These are phyloP conservation scores for Tyrophagus putrescentiae DNA, from an alignment of 1,140 invertebrate genomes.

Conservation along the genomic window DNA sequence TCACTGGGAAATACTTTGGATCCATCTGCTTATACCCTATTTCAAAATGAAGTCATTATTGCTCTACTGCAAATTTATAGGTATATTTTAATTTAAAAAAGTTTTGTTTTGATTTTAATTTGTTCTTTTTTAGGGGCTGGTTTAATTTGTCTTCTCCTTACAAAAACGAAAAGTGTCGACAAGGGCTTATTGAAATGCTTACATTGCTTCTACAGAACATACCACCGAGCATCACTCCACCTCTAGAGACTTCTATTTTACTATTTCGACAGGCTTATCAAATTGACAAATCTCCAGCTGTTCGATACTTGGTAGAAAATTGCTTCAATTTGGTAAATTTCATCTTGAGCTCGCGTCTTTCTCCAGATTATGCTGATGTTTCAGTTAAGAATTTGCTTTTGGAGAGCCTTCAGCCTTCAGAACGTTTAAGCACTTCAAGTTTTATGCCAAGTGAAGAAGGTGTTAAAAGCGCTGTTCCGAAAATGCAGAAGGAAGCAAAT, in stretches of 20 bases:
- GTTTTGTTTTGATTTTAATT: no score
- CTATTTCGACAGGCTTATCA: background rate
- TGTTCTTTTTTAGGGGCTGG: no score
- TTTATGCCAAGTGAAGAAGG: no score
- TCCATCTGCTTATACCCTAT: background rate
- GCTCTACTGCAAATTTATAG: slow-evolving; percentile 2
- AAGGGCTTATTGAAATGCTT: background rate
- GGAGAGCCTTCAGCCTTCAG: no score
- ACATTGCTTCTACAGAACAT: no score
- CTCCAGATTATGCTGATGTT: no score
- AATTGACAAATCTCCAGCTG: background rate
- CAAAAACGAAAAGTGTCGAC: background rate
- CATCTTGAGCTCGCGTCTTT: background rate
- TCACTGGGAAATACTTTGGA: background rate
- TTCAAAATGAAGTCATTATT: background rate
- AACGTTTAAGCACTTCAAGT: no score
- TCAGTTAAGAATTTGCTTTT: no score
- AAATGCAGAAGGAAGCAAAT: no score
- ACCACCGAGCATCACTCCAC: background rate
- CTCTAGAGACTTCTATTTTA: background rate
- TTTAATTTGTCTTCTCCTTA: background rate
- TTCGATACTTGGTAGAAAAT: background rate
- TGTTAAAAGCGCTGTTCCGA: no score
- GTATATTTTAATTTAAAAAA: no score
- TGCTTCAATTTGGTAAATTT: background rate